Evolutionary conservation across 53 echinoderm and acorn worm genomes (phyloP).

Genomic region (Zoroaster sp.): DNA sequence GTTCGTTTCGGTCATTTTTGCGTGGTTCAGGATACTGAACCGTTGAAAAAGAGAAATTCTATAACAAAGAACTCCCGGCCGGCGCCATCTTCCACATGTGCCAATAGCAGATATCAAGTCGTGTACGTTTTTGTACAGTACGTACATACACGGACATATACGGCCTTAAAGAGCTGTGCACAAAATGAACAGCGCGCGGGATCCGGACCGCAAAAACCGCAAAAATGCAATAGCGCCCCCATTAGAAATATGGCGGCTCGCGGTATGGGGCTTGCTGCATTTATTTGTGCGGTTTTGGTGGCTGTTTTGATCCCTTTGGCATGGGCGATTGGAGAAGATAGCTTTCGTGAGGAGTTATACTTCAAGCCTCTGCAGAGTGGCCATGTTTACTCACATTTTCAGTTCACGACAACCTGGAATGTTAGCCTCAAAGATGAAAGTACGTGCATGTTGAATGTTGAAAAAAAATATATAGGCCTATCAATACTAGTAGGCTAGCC

Average conservation of each 20-base stretch:
- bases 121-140: too few species aligned
- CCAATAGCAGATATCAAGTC: too few species aligned
- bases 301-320: not conserved
- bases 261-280: not conserved
- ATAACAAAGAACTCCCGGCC: slow-evolving; percentile 62
- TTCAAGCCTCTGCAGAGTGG: slow-evolving; percentile 80
- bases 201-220: not conserved
- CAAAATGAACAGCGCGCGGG: too few species aligned
- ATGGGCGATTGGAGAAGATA: slow-evolving; percentile 51
- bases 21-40: slow-evolving; percentile 15
- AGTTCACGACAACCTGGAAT: slow-evolving; percentile 84
- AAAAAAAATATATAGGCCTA: not conserved
- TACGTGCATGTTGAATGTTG: not conserved
- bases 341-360: slow-evolving; percentile 74
- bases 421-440: slow-evolving; percentile 59
- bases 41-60: slow-evolving; percentile 46
- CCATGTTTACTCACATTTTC: slow-evolving; percentile 79
- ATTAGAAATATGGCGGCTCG: slow-evolving; percentile 39
- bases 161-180: too few species aligned
- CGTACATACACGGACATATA: too few species aligned
- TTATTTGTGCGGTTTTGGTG: slow-evolving; percentile 18
- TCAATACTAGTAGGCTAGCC: too few species aligned
- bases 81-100: slow-evolving; percentile 76
- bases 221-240: slow-evolving; percentile 44
- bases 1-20: slow-evolving; percentile 21